phyloP scores from a whole-genome alignment of 1,140 invertebrate genomes.

The Triops longicaudatus region DNA sequence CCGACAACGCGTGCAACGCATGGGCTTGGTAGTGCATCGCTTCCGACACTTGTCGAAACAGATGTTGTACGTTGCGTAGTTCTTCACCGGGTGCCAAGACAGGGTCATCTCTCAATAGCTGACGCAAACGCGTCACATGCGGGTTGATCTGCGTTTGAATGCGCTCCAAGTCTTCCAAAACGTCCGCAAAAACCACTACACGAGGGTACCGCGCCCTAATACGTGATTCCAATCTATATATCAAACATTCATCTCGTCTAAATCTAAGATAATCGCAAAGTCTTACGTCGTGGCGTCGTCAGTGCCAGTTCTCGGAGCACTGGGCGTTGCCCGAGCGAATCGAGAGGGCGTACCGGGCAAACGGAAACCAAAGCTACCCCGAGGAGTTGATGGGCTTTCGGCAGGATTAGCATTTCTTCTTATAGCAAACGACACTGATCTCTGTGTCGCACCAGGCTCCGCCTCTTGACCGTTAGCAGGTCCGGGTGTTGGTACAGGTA shows the following conservation, averaged over 20 bases:
- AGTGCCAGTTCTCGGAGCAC: background rate
- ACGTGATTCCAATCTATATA: background rate
- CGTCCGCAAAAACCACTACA: conserved; percentile 49
- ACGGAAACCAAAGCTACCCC: conserved; percentile 18
- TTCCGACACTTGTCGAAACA: conserved; percentile 53
- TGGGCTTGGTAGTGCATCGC: conserved; percentile 75
- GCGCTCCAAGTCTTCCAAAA: conserved; percentile 49
- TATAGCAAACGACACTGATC: background rate
- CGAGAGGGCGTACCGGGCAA: background rate
- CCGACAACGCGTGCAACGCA: conserved; percentile 76
- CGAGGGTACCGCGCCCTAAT: conserved; percentile 40
- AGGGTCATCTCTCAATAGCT: conserved; percentile 51
- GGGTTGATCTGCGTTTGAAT: conserved; percentile 54
- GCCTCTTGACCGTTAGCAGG: conserved; percentile 15
- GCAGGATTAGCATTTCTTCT: background rate
- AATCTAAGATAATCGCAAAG: too few species aligned
- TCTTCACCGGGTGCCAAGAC: conserved; percentile 38
- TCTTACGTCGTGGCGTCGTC: background rate
- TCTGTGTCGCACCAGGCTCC: background rate
- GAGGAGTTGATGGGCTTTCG: background rate
- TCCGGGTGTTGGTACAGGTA: background rate
- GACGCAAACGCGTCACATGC: conserved; percentile 51
- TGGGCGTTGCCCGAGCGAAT: background rate
- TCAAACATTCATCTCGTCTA: too few species aligned
- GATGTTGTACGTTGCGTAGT: conserved; percentile 18